phyloP scores from a whole-genome alignment of 2,888 invertebrate genomes.

The Pyrocoelia pectoralis region DNA sequence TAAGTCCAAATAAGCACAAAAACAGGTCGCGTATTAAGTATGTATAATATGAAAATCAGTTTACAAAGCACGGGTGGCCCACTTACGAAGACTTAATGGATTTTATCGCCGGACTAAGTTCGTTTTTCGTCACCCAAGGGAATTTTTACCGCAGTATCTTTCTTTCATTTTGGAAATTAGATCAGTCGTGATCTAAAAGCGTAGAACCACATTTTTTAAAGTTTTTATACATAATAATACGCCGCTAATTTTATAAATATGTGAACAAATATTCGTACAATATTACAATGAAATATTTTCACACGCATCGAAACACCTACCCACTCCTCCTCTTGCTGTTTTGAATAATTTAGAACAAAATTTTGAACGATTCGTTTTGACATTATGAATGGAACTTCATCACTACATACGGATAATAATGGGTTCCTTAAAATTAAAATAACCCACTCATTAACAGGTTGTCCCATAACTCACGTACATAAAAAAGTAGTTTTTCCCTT shows the following conservation, averaged over 20 bases:
- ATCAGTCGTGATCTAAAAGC: background rate
- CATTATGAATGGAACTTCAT: background rate
- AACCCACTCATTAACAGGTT: background rate
- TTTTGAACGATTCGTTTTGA: background rate
- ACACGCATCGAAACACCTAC: background rate
- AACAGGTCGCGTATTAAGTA: conserved; percentile 32
- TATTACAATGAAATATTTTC: no score
- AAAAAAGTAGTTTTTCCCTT: no score
- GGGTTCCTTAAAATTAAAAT: background rate
- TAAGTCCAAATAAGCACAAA: background rate
- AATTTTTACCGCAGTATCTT: no score
- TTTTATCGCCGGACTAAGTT: background rate
- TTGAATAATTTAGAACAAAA: background rate
- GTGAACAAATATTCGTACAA: no score
- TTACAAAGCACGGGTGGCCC: conserved; percentile 37
- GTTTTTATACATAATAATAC: no score
- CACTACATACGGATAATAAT: no score
- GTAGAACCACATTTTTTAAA: no score
- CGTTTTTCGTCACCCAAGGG: background rate
- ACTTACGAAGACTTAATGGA: conserved; percentile 34
- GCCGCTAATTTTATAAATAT: no score
- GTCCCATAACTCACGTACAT: no score
- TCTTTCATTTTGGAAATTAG: background rate
- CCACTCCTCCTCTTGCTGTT: background rate
- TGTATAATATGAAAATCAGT: conserved; percentile 16